Evolutionary conservation across 2,797 vertebrate genomes (phyloP).

Genomic region (Eurystomus glaucurus): DNA sequence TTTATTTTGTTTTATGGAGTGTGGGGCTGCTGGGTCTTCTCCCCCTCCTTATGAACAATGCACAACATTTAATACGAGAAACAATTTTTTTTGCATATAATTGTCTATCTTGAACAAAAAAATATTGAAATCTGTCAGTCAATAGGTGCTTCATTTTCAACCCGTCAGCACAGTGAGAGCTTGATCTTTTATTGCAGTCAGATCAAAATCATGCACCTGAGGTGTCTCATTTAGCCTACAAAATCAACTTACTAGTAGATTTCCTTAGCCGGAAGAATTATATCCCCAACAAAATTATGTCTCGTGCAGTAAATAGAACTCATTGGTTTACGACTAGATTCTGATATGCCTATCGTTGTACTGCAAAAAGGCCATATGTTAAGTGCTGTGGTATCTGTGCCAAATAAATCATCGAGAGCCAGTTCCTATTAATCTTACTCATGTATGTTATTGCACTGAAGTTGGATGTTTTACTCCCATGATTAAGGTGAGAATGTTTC

Average conservation of each 20-base stretch:
- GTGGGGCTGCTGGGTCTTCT: neutral
- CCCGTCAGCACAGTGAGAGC: neutral
- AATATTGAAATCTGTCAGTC: conserved; percentile 21
- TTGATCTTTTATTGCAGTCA: conserved; percentile 41
- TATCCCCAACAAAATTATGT: neutral
- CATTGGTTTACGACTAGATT: neutral
- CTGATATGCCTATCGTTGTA: neutral
- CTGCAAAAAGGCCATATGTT: neutral
- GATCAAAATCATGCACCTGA: conserved; percentile 12
- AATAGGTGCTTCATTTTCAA: conserved; percentile 31
- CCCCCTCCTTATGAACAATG: neutral
- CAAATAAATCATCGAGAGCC: neutral
- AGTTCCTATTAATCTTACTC: conserved; percentile 25
- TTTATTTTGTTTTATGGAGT: neutral
- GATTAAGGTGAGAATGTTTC: neutral
- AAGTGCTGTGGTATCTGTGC: neutral
- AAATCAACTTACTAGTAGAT: conserved; percentile 5
- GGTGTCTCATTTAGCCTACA: conserved; percentile 35
- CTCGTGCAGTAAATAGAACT: neutral
- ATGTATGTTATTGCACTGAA: neutral
- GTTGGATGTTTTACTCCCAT: neutral
- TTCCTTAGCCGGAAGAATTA: conserved; percentile 7
- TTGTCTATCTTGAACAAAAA: conserved; percentile 4
- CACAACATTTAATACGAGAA: neutral
- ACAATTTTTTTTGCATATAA: neutral